phyloP scores from a whole-genome alignment of 2,797 vertebrate species.

The Caiman crocodilus region DNA sequence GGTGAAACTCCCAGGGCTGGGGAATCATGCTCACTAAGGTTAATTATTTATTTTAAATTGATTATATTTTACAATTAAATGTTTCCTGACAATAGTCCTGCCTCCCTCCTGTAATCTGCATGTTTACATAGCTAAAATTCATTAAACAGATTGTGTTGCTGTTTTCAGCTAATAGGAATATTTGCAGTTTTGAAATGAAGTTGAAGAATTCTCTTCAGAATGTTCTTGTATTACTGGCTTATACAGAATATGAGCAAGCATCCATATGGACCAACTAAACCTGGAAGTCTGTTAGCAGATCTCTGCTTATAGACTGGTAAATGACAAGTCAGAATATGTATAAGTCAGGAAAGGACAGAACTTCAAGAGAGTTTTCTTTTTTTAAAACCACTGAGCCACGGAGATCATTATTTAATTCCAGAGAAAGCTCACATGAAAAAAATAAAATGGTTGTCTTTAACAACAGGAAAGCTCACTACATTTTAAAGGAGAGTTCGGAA shows the following conservation, averaged over 20 bases:
- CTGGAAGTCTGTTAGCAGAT: background rate
- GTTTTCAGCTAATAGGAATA: background rate
- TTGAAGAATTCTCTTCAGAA: background rate
- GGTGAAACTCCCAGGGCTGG: no score
- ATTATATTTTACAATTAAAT: background rate
- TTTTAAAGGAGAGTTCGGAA: constrained; percentile 50
- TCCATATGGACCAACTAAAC: background rate
- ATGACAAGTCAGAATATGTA: background rate
- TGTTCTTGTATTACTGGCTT: background rate
- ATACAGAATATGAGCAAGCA: background rate
- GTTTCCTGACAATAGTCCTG: background rate
- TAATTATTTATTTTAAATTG: background rate
- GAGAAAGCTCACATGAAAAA: constrained; percentile 1
- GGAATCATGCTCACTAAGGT: background rate
- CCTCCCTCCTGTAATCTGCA: fast-evolving
- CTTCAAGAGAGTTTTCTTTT: background rate
- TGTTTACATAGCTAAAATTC: background rate
- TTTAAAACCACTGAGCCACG: background rate
- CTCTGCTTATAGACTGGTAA: background rate
- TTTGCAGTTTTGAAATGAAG: background rate
- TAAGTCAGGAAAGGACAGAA: background rate
- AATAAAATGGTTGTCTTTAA: constrained; percentile 49
- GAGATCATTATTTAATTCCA: background rate
- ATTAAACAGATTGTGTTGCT: fast-evolving
- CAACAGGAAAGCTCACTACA: constrained; percentile 34